phyloP scores from a whole-genome alignment of 2,113 vertebrate species.

The Anseranas semipalmata region DNA sequence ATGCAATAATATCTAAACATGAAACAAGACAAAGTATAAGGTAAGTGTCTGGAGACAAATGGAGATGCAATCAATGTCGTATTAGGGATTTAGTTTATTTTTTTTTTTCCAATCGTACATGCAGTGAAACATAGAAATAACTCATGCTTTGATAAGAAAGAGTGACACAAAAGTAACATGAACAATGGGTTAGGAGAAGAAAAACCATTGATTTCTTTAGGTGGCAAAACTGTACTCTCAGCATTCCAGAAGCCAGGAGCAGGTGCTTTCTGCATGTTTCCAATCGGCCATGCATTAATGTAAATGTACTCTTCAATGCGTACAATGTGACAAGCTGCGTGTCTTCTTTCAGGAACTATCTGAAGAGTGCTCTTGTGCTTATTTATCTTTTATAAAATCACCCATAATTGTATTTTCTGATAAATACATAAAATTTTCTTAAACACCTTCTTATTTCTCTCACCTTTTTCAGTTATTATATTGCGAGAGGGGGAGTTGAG shows the following conservation, averaged over 20 bases:
- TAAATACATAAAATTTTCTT: slow-evolving; percentile 26
- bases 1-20: slow-evolving; percentile 71
- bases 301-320: slow-evolving; percentile 59
- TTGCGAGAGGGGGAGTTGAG: slow-evolving; percentile 45
- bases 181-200: slow-evolving; percentile 22
- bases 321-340: slow-evolving; percentile 41
- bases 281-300: slow-evolving; percentile 81
- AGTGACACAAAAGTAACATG: slow-evolving; percentile 45
- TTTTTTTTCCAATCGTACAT: slow-evolving; percentile 62
- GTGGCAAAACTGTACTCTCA: slow-evolving; percentile 65
- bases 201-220: slow-evolving; percentile 29
- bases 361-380: slow-evolving; percentile 39
- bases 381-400: slow-evolving; percentile 24
- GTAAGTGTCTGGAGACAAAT: slow-evolving; percentile 63
- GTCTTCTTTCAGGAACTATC: slow-evolving; percentile 52
- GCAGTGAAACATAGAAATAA: slow-evolving; percentile 68
- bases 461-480: slow-evolving; percentile 67
- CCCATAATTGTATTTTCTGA: not conserved
- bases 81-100: slow-evolving; percentile 40
- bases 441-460: slow-evolving; percentile 48
- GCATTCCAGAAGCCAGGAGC: slow-evolving; percentile 77
- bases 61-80: slow-evolving; percentile 46
- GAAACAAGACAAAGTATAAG: slow-evolving; percentile 74
- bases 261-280: slow-evolving; percentile 70
- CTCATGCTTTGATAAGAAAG: slow-evolving; percentile 75